Conservation (phyloP, 1,140 invertebrate genomes). For the Stenopsyche tienmushanensis region DNA sequence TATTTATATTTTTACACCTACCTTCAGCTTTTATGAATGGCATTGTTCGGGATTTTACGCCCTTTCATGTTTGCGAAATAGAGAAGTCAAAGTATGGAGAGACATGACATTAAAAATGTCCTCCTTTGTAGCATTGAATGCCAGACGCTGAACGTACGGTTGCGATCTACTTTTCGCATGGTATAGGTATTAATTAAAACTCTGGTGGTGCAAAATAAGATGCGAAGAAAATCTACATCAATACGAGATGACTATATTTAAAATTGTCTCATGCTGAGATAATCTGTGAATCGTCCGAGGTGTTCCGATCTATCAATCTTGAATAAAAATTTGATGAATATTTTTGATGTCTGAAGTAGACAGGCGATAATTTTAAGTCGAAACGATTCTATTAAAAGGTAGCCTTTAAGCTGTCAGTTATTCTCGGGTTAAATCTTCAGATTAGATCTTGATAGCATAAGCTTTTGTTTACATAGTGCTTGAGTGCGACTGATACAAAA, state of each 20-base stretch:
- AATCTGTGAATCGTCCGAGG: no score
- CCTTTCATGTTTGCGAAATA: slow-evolving; percentile 39
- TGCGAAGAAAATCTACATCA: no score
- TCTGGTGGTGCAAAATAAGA: no score
- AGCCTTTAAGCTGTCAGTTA: no score
- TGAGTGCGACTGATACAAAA: background rate
- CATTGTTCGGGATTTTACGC: slow-evolving; percentile 36
- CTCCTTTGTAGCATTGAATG: slow-evolving; percentile 14
- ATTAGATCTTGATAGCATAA: background rate
- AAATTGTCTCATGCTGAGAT: no score
- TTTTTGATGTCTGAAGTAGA: background rate
- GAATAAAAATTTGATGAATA: background rate
- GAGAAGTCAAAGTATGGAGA: slow-evolving; percentile 27
- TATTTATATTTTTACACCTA: background rate
- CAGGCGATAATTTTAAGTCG: background rate
- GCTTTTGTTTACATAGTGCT: background rate
- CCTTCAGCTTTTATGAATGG: slow-evolving; percentile 6
- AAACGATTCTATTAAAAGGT: background rate
- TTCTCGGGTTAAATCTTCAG: background rate
- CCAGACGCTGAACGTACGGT: no score
- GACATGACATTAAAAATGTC: slow-evolving; percentile 39
- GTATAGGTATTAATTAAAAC: no score
- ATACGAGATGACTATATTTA: no score
- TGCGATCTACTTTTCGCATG: no score
- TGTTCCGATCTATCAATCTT: no score